These are phyloP conservation scores for Limnodromus scolopaceus DNA, from an alignment of 2,797 vertebrate species.

Conservation along the genomic window DNA sequence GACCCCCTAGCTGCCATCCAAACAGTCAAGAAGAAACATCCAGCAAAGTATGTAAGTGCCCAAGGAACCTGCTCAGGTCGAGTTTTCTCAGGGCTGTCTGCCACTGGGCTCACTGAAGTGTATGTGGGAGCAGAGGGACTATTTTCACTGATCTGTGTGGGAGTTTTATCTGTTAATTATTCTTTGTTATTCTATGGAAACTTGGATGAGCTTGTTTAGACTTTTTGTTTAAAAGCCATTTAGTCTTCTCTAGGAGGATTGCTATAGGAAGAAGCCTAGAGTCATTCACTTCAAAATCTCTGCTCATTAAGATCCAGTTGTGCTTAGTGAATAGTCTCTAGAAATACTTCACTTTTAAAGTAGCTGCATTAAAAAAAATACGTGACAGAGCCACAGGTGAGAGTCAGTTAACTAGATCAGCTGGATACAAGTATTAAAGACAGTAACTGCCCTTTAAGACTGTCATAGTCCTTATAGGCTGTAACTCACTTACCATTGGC, in stretches of 20 bases:
- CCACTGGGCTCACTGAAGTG: not conserved
- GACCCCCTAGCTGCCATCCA: not conserved
- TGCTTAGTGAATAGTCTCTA: not conserved
- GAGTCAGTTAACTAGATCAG: not conserved
- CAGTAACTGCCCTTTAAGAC: not conserved
- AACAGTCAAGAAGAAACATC: not conserved
- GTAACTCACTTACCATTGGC: not conserved
- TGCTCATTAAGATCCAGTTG: not conserved
- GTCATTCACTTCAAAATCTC: not conserved
- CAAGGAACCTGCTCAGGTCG: not conserved
- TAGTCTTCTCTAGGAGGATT: not conserved
- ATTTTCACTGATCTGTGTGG: not conserved
- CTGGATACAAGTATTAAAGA: not conserved
- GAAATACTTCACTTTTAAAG: not conserved
- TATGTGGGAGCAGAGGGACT: not conserved
- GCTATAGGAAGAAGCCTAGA: not conserved
- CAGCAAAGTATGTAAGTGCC: not conserved
- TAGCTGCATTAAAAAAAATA: not conserved
- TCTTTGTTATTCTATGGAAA: not conserved
- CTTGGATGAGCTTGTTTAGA: accelerated
- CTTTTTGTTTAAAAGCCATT: not conserved
- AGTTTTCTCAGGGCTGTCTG: not conserved
- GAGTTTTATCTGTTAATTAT: not conserved
- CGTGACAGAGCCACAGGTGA: not conserved
- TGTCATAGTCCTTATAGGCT: not conserved